Conservation (phyloP, 2,797 vertebrate species). For the Acrocephalus scirpaceus region DNA sequence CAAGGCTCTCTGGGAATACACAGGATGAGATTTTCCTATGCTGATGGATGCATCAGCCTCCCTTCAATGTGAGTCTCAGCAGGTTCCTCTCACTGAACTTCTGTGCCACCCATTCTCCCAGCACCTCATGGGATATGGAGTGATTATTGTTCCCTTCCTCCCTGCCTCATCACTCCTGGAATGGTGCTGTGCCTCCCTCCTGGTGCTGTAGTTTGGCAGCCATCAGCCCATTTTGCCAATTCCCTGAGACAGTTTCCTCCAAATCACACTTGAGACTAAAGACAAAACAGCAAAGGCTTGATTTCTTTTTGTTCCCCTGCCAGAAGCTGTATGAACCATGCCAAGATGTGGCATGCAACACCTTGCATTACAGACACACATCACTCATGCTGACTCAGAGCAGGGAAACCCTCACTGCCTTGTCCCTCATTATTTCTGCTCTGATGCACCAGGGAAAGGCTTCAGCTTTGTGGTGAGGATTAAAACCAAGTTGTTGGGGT, state of each 20-base stretch:
- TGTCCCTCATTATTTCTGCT: not conserved
- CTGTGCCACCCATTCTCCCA: not conserved
- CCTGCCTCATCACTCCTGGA: fast-evolving
- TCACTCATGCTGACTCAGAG: not conserved
- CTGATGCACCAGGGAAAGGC: not conserved
- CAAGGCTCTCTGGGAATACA: not conserved
- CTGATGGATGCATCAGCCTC: not conserved
- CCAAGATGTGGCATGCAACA: not conserved
- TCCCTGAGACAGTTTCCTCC: not conserved
- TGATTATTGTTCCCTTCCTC: not conserved
- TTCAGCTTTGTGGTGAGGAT: not conserved
- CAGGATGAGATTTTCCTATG: not conserved
- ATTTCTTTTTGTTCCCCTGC: not conserved
- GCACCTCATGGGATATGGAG: fast-evolving
- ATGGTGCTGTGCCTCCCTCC: not conserved
- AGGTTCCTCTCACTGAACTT: not conserved
- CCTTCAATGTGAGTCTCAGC: not conserved
- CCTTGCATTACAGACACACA: not conserved
- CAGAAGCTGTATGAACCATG: not conserved
- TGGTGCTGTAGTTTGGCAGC: not conserved
- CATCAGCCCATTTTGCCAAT: not conserved
- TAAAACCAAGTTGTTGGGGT: not conserved
- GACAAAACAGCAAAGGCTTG: not conserved
- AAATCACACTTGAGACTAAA: not conserved
- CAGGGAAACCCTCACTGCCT: not conserved